Conservation (phyloP, 2,113 vertebrate genomes). For the Elephantulus edwardii region DNA sequence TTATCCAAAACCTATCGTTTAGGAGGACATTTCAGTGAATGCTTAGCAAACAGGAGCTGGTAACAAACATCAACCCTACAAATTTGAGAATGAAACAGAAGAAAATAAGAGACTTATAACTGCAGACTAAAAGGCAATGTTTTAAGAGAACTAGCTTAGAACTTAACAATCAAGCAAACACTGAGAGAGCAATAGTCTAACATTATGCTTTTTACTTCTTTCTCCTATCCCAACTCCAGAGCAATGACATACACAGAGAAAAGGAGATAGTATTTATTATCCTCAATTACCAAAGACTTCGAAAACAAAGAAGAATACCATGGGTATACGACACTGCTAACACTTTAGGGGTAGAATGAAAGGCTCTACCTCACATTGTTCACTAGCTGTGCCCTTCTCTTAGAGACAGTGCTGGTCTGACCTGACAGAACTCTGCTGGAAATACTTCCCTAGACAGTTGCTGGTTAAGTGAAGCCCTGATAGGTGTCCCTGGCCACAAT, state of each 20-base stretch:
- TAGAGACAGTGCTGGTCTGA: not conserved
- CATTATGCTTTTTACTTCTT: not conserved
- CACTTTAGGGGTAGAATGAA: not conserved
- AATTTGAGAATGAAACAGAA: not conserved
- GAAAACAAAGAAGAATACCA: slow-evolving; percentile 15
- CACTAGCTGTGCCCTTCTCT: not conserved
- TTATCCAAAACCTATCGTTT: not conserved
- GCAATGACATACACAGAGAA: slow-evolving; percentile 7
- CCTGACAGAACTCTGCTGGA: not conserved
- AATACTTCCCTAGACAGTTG: not conserved
- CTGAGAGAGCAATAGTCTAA: not conserved
- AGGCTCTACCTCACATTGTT: not conserved
- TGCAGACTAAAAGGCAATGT: not conserved
- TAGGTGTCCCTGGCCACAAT: not conserved
- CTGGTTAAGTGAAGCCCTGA: not conserved
- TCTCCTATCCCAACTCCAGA: not conserved
- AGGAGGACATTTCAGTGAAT: not conserved
- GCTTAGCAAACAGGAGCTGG: not conserved
- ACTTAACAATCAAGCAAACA: not conserved
- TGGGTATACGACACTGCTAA: not conserved
- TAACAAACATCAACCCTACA: not conserved
- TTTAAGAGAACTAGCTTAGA: not conserved
- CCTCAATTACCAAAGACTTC: not conserved
- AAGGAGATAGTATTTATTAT: not conserved
- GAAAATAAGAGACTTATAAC: slow-evolving; percentile 21